Percentiles rank a stretch among this genome's conserved stretches.
These are phyloP conservation scores for Nipponia nippon DNA, from an alignment of 2,113 vertebrate species.

Conservation along the genomic window DNA sequence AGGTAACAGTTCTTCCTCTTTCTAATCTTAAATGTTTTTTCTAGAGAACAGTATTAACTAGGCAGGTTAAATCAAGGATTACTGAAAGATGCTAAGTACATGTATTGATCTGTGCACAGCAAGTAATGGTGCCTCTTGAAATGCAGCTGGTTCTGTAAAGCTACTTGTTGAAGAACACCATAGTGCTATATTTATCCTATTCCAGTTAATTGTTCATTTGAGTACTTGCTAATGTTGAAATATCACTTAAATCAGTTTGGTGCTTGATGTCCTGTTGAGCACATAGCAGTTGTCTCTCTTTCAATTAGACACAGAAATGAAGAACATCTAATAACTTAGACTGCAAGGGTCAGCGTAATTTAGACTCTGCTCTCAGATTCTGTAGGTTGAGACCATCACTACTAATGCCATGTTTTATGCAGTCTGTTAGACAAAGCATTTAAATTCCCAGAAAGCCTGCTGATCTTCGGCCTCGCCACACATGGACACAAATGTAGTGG, in stretches of 20 bases:
- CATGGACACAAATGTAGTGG: neutral
- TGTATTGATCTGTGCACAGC: neutral
- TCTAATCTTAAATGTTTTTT: neutral
- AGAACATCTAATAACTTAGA: neutral
- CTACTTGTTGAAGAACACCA: neutral
- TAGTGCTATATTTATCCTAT: neutral
- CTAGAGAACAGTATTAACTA: neutral
- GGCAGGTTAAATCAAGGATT: neutral
- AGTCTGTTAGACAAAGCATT: neutral
- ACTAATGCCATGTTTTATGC: neutral
- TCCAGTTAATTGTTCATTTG: neutral
- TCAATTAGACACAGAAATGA: neutral
- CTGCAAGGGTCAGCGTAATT: neutral
- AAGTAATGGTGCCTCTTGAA: neutral
- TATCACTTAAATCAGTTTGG: neutral
- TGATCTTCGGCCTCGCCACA: neutral
- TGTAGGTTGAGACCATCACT: neutral
- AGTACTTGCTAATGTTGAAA: neutral
- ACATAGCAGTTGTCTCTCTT: neutral
- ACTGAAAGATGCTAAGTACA: neutral
- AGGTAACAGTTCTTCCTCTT: conserved; percentile 75
- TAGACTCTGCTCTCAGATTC: neutral
- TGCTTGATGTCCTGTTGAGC: neutral
- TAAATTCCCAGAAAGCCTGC: neutral
- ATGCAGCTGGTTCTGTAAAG: neutral